phyloP scores from a whole-genome alignment of 2,797 vertebrate species.

The Sebastes variabilis region DNA sequence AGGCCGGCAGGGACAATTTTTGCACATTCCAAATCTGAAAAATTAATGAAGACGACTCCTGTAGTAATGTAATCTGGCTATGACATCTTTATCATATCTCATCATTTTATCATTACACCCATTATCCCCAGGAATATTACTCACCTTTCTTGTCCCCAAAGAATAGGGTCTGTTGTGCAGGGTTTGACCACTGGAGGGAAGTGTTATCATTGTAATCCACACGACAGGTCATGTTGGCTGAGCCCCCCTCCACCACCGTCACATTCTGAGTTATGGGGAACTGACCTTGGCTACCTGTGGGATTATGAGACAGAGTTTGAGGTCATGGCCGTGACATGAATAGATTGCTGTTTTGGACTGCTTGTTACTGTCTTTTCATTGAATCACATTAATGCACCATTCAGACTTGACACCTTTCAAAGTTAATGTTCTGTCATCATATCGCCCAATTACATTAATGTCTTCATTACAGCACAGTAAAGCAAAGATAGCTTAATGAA shows the following conservation, averaged over 20 bases:
- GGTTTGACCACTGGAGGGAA: constrained; percentile 99
- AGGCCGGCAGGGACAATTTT: constrained; percentile 29
- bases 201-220: constrained; percentile 99
- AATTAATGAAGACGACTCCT: constrained; percentile 36
- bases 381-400: constrained; percentile 26
- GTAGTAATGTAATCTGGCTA: constrained; percentile 43
- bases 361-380: constrained; percentile 5
- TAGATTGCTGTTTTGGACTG: constrained; percentile 11
- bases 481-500: constrained; percentile 34
- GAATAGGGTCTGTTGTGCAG: constrained; percentile 99
- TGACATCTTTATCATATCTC: constrained; percentile 52
- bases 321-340: constrained; percentile 43
- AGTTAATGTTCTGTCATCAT: constrained; percentile 30
- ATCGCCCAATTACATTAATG: constrained; percentile 16
- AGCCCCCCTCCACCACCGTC: constrained; percentile 95
- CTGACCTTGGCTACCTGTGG: constrained; percentile 85
- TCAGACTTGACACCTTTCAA: constrained; percentile 33
- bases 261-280: constrained; percentile 97
- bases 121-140: constrained; percentile 42
- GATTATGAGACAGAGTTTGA: constrained; percentile 53
- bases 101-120: constrained; percentile 40
- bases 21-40: constrained; percentile 30
- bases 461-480: constrained; percentile 31
- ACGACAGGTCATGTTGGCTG: constrained; percentile 97
- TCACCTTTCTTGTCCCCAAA: constrained; percentile 99